Evolutionary conservation across 2,113 vertebrate species (phyloP), one percentile per base, ranked within the genome.

Genomic region (Oceanites oceanicus): DNA sequence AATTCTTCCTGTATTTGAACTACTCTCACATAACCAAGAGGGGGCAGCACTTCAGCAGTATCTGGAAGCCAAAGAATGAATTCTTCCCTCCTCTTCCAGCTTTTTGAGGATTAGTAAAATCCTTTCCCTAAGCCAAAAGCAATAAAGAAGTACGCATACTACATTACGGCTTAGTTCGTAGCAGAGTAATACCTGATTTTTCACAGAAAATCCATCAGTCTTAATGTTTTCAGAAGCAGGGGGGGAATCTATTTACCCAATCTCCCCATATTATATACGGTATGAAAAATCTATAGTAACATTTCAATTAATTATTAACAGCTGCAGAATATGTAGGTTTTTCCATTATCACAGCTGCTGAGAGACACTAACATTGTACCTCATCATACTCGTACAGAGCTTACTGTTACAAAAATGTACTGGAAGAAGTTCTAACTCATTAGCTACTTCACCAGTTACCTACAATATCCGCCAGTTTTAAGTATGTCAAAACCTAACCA

Each of bases 11-110:
- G 4, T 32, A 61, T 16, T 83, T 83, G 82, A 94, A 65, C 5
- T 47, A 49, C 38, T 61, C 56, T 15, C 49, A 73, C 12, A 22
- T 4, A 53, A 73, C 88, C 96, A 79, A 63, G 17, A 98, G 96
- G 55, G 91, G 96, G 96, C 97, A 98, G 96, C 49, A 92, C 36
- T 14, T 78, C 52, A 84, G 76, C 62, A 74, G 16, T 9, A 81
- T n/a, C 81, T 45, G 7, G 20, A 84, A 87, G 32, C 42, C 71
- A 53, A 83, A 73, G 7, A 93, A 72, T 14, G 63, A 6, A 13
- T 58, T 32, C 15, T 27, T 32, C n/a, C 13, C 47, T 32, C 11
- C 6, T 52, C n/a, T 44, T 19, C 9, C 6, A 67, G 45, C 8
- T 53, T 65, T 65, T 42, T 56, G 17, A 76, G 8, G 12, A 56